These are phyloP conservation scores for Lycia hirtaria DNA, from an alignment of 2,888 invertebrate genomes.

Conservation along the genomic window DNA sequence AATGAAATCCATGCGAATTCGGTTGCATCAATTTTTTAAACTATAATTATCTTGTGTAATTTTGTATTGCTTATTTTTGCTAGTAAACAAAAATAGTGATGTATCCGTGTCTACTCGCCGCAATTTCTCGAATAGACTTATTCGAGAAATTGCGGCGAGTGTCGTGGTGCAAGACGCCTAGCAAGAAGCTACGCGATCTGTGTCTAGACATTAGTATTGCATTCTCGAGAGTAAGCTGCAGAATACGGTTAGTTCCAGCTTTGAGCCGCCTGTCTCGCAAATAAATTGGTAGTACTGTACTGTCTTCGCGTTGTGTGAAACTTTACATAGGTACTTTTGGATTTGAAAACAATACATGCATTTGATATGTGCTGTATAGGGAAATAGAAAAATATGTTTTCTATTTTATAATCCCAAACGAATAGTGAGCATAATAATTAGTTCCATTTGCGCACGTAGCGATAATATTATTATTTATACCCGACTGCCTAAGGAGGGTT, in stretches of 20 bases:
- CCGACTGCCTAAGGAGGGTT: no score
- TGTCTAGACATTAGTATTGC: slow-evolving; percentile 53
- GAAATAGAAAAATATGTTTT: slow-evolving; percentile 1
- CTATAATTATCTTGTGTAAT: no score
- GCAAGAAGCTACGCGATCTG: slow-evolving; percentile 39
- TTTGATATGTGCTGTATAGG: not conserved
- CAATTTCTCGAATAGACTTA: no score
- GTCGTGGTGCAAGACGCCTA: slow-evolving; percentile 40
- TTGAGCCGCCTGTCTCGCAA: no score
- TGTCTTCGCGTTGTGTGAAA: slow-evolving; percentile 32
- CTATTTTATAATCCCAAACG: slow-evolving; percentile 6
- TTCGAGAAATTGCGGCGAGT: slow-evolving; percentile 60
- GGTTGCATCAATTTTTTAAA: no score
- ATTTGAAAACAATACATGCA: slow-evolving; percentile 2
- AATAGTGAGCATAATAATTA: slow-evolving; percentile 5
- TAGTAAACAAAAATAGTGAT: slow-evolving; percentile 47
- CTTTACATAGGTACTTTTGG: not conserved
- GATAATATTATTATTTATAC: not conserved
- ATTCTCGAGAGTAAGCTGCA: no score
- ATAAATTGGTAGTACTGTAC: no score
- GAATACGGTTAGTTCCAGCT: no score
- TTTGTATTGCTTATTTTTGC: slow-evolving; percentile 47
- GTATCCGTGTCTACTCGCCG: slow-evolving; percentile 12
- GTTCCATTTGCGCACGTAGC: not conserved
- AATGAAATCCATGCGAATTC: no score